Percentiles rank a stretch among this genome's conserved stretches.
Evolutionary conservation across 2,888 invertebrate genomes (phyloP).

Genomic region (Dolichomitus sp.): DNA sequence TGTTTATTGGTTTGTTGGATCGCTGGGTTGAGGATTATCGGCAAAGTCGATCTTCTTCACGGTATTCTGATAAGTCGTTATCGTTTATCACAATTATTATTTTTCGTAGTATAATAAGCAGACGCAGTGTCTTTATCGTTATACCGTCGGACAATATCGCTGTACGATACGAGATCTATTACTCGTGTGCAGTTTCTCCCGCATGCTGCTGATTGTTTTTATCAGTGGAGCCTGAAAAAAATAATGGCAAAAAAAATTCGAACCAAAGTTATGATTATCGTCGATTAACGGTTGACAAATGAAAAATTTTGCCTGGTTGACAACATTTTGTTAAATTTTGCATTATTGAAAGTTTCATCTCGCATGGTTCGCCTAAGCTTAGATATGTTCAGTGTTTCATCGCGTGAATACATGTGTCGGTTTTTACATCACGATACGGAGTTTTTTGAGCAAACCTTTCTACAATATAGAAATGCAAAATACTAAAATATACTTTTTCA

Average conservation of each 20-base stretch:
- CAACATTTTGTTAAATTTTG: no score
- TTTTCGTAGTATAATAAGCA: slow-evolving; percentile 2
- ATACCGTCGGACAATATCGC: neutral
- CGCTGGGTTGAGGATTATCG: slow-evolving; percentile 9
- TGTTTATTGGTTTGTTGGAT: slow-evolving; percentile 9
- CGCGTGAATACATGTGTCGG: neutral
- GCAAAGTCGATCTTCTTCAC: slow-evolving; percentile 1
- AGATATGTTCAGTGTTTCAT: slow-evolving; percentile 7
- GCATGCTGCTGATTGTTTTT: slow-evolving; percentile 6
- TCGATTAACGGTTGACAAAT: neutral
- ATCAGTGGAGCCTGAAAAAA: neutral
- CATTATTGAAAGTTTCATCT: neutral
- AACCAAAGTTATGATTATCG: neutral
- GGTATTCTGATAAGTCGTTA: slow-evolving; percentile 14
- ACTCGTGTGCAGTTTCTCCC: slow-evolving; percentile 10
- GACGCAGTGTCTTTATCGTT: slow-evolving; percentile 6
- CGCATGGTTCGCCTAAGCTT: neutral
- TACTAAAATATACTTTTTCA: neutral
- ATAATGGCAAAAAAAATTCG: neutral
- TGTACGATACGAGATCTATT: neutral
- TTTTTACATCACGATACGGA: neutral
- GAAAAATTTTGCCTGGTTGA: no score
- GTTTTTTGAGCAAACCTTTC: neutral
- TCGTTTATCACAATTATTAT: slow-evolving; percentile 26
- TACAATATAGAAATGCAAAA: neutral